These are phyloP conservation scores for Eublepharis macularius DNA, from an alignment of 2,113 vertebrate genomes.

Conservation along the genomic window DNA sequence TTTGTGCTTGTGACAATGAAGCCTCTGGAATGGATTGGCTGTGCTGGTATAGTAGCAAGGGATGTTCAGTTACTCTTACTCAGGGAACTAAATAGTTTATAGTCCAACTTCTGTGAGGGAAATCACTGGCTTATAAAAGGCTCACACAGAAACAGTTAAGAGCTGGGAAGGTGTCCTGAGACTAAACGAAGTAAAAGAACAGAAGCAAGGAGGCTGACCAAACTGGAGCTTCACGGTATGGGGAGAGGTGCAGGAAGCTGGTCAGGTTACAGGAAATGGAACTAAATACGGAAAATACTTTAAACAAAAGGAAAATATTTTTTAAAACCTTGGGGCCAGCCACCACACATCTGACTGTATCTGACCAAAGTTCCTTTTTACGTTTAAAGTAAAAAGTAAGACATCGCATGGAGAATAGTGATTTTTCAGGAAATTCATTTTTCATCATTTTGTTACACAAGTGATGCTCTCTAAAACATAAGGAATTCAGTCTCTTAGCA, in stretches of 20 bases:
- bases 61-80: background rate
- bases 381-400: background rate
- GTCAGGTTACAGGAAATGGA: no score
- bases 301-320: fast-evolving
- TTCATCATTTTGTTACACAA: slow-evolving; percentile 42
- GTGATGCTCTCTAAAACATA: slow-evolving; percentile 49
- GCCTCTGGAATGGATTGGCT: background rate
- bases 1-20: background rate
- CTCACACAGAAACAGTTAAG: background rate
- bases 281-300: no score
- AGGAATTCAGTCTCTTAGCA: slow-evolving; percentile 73
- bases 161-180: background rate
- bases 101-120: background rate
- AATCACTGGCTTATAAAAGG: background rate
- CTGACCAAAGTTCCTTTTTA: background rate
- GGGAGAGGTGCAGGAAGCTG: no score
- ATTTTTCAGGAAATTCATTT: slow-evolving; percentile 27
- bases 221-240: background rate
- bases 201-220: background rate
- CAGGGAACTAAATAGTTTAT: background rate
- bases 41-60: background rate
- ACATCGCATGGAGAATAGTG: background rate
- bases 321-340: background rate
- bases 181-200: background rate
- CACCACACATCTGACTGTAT: background rate